A percentile compares a stretch with the other conserved stretches of the same genome.
phyloP scores from a whole-genome alignment of 2,797 vertebrate genomes.

The Ctenochaetus hawaiiensis region DNA sequence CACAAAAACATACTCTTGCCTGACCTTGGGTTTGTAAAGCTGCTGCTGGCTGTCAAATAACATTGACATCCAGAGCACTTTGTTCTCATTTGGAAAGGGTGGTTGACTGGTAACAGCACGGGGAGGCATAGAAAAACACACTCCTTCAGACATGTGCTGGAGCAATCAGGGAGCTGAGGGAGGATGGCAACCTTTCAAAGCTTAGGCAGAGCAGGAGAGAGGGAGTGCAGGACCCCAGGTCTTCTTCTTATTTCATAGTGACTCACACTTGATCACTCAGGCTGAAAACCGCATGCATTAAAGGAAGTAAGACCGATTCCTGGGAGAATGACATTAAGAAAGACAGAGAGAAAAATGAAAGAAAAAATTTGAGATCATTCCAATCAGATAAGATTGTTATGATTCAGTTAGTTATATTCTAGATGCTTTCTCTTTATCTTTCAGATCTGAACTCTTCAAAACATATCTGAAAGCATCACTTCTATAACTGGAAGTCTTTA shows the following conservation, averaged over 20 bases:
- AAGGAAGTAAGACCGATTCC: slow-evolving; percentile 36
- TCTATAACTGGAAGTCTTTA: not conserved
- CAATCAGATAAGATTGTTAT: slow-evolving; percentile 53
- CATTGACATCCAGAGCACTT: slow-evolving; percentile 50
- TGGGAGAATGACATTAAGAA: slow-evolving; percentile 18
- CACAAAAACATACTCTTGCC: slow-evolving; percentile 47
- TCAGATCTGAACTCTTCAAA: slow-evolving; percentile 24
- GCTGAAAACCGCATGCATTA: slow-evolving; percentile 50
- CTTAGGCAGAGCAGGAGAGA: slow-evolving; percentile 21
- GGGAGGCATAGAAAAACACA: slow-evolving; percentile 64
- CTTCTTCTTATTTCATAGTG: slow-evolving; percentile 50
- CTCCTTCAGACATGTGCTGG: slow-evolving; percentile 75
- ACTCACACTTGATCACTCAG: slow-evolving; percentile 44
- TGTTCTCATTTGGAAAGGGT: slow-evolving; percentile 57
- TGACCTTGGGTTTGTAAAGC: slow-evolving; percentile 58
- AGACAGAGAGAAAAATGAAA: slow-evolving; percentile 10
- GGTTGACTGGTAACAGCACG: slow-evolving; percentile 58
- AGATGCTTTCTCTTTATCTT: slow-evolving; percentile 18
- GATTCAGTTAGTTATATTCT: slow-evolving; percentile 8
- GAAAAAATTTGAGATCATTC: slow-evolving; percentile 15
- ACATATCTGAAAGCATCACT: slow-evolving; percentile 34
- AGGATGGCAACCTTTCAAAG: slow-evolving; percentile 70
- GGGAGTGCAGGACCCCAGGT: slow-evolving; percentile 33
- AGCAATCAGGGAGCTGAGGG: slow-evolving; percentile 65
- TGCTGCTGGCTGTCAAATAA: slow-evolving; percentile 63